These are phyloP conservation scores for Hestina assimilis DNA, from an alignment of 1,140 invertebrate species.

Conservation along the genomic window DNA sequence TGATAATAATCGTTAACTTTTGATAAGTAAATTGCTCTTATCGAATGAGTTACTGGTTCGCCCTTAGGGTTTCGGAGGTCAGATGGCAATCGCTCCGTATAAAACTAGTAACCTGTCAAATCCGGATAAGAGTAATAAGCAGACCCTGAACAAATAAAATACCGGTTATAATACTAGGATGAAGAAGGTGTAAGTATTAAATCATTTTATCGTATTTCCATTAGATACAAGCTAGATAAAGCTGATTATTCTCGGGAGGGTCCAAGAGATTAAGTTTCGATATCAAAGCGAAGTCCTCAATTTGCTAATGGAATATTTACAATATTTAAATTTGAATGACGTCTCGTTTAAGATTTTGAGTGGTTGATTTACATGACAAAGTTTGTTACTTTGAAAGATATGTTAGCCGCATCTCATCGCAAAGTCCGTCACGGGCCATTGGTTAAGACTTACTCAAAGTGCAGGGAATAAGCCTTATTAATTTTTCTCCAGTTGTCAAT, in stretches of 20 bases:
- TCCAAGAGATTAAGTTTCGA: constrained; percentile 11
- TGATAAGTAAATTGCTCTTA: no score
- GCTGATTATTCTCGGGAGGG: constrained; percentile 2
- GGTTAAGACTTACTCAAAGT: constrained; percentile 16
- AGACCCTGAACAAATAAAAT: no score
- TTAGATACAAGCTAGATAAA: neutral
- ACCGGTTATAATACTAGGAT: no score
- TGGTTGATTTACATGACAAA: constrained; percentile 68
- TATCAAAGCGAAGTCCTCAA: constrained; percentile 34
- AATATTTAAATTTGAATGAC: constrained; percentile 57
- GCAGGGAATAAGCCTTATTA: constrained; percentile 22
- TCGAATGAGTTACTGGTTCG: no score
- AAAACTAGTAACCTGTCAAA: no score
- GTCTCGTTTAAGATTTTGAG: constrained; percentile 43
- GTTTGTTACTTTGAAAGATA: constrained; percentile 45
- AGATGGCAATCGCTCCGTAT: no score
- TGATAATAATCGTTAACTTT: no score
- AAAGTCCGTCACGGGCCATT: neutral
- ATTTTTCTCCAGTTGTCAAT: constrained; percentile 28
- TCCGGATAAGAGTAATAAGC: no score
- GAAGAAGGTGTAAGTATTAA: no score
- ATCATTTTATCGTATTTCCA: no score
- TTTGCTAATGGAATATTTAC: constrained; percentile 51
- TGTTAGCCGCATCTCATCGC: constrained; percentile 10
- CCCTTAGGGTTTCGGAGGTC: no score